phyloP scores from a whole-genome alignment of 1,140 invertebrate species.

The Berghia stephanieae region DNA sequence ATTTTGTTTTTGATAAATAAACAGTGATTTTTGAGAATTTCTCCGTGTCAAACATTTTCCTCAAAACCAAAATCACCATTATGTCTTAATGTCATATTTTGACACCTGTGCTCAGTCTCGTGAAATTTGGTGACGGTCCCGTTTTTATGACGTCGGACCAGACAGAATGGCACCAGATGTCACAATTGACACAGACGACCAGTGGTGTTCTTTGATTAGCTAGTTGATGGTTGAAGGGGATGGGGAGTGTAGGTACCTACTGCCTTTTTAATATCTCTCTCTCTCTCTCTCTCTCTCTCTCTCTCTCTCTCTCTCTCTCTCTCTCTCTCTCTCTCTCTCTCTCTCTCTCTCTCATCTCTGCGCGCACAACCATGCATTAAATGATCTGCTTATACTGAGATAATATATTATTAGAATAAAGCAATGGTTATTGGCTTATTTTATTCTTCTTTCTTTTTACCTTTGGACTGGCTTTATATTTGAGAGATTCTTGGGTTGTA shows the following conservation, averaged over 20 bases:
- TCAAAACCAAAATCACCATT: not conserved
- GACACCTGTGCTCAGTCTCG: too few relatives aligned
- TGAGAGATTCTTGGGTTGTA: not conserved
- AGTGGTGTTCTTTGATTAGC: not conserved
- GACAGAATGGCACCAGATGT: not conserved
- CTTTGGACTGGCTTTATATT: not conserved
- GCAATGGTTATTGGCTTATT: not conserved
- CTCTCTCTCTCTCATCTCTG: not conserved
- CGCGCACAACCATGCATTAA: not conserved
- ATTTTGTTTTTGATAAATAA: not conserved
- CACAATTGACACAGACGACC: not conserved
- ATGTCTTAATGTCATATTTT: too few relatives aligned
- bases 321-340: conserved; percentile 13
- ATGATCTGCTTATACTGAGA: not conserved
- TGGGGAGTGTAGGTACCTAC: not conserved
- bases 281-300: not conserved
- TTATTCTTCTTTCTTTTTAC: conserved; percentile 6
- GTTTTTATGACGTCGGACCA: not conserved
- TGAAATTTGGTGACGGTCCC: not conserved
- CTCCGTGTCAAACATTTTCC: too few relatives aligned
- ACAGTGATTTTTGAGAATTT: too few relatives aligned
- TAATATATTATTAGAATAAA: not conserved
- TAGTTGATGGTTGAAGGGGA: not conserved
- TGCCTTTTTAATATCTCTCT: not conserved
- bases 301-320: not conserved